phyloP scores from a whole-genome alignment of 2,797 vertebrate genomes.

The Protonibea diacanthus region DNA sequence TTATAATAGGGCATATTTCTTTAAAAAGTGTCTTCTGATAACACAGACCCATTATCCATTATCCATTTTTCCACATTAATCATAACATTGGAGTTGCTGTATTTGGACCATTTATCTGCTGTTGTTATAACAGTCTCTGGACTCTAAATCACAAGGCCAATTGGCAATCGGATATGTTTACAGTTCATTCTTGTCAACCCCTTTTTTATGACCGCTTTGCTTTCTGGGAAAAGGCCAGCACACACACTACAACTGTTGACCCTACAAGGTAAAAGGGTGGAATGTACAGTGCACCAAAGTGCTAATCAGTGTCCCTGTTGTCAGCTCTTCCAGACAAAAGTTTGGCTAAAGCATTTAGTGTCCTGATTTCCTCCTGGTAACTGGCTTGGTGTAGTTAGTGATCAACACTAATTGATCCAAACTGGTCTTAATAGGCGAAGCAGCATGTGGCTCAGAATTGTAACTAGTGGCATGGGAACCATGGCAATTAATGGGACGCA shows the following conservation, averaged over 20 bases:
- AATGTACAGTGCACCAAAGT: neutral
- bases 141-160: neutral
- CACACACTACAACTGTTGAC: conserved; percentile 7
- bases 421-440: conserved; percentile 31
- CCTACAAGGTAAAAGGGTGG: conserved; percentile 7
- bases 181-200: neutral
- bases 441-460: conserved; percentile 16
- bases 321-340: neutral
- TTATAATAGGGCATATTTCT: neutral
- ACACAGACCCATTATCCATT: neutral
- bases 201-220: conserved; percentile 13
- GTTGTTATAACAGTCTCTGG: neutral
- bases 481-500: conserved; percentile 55
- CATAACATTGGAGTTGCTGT: neutral
- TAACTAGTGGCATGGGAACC: conserved; percentile 48
- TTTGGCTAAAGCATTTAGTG: conserved; percentile 10
- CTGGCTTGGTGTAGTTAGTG: conserved; percentile 13
- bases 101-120: conserved; percentile 5
- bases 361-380: conserved; percentile 11
- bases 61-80: neutral
- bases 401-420: conserved; percentile 50
- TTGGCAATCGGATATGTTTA: neutral
- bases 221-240: neutral
- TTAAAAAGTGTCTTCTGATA: neutral
- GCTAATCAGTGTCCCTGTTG: conserved; percentile 13